These are phyloP conservation scores for Macroglossus sobrinus DNA, from an alignment of 2,113 vertebrate genomes.

Conservation along the genomic window DNA sequence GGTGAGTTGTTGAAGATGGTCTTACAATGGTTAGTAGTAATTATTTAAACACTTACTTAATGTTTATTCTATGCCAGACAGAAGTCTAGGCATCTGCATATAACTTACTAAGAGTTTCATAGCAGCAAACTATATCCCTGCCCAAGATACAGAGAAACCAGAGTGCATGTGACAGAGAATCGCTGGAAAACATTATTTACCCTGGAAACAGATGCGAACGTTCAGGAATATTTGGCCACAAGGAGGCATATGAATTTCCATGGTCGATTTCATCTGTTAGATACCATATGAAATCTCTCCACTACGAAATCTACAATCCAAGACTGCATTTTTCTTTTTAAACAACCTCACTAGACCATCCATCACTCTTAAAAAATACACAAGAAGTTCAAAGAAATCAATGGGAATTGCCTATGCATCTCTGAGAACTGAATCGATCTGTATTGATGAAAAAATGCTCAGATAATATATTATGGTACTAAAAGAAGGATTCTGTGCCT, in stretches of 20 bases:
- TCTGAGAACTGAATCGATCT: slow-evolving; percentile 30
- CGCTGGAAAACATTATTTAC: not conserved
- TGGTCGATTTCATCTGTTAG: not conserved
- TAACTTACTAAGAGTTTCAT: not conserved
- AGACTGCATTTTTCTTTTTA: not conserved
- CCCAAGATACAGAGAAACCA: not conserved
- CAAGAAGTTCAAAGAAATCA: not conserved
- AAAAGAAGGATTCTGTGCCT: not conserved
- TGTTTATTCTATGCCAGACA: not conserved
- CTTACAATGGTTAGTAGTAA: not conserved
- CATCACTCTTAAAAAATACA: not conserved
- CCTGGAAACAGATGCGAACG: not conserved
- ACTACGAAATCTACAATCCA: not conserved
- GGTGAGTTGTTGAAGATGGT: not conserved
- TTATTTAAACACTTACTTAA: not conserved
- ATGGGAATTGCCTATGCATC: not conserved
- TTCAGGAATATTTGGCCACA: not conserved
- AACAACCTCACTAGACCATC: not conserved
- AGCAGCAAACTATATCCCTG: not conserved
- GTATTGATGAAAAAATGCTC: not conserved
- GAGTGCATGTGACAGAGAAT: not conserved
- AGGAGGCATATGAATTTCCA: not conserved
- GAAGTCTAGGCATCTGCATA: not conserved
- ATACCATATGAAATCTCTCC: not conserved
- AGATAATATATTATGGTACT: not conserved